These are phyloP conservation scores for Tautogolabrus adspersus DNA, from an alignment of 2,113 vertebrate species.

Conservation along the genomic window DNA sequence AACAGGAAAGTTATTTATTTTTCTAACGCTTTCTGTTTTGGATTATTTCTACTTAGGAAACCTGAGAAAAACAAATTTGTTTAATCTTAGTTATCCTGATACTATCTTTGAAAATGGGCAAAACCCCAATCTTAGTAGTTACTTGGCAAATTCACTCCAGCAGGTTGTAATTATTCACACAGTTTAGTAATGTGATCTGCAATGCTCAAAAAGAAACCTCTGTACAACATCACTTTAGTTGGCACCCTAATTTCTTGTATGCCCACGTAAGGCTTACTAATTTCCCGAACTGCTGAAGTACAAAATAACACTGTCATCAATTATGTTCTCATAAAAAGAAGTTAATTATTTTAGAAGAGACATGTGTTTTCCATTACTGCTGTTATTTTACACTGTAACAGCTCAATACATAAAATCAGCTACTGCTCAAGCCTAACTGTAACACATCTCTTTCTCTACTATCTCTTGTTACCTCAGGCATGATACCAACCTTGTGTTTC, in stretches of 20 bases:
- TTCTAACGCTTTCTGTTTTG: background rate
- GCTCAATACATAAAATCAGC: conserved; percentile 3
- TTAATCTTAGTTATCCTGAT: too few species aligned
- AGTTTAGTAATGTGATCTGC: conserved; percentile 10
- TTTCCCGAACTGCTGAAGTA: conserved; percentile 42
- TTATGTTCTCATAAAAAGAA: conserved; percentile 39
- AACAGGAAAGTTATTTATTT: background rate
- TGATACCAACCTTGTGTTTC: conserved; percentile 90
- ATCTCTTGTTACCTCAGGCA: background rate
- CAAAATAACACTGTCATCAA: conserved; percentile 27
- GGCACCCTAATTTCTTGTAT: conserved; percentile 5
- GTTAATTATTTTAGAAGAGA: conserved; percentile 4
- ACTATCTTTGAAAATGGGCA: background rate
- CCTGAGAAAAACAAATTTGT: too few species aligned
- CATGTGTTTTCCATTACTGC: background rate
- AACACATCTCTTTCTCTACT: background rate
- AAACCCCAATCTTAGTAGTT: background rate
- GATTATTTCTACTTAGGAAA: background rate
- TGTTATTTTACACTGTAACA: background rate
- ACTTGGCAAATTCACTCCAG: background rate
- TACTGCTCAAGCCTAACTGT: background rate
- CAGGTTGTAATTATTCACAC: conserved; percentile 7
- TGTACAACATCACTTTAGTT: conserved; percentile 4
- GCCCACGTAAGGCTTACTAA: conserved; percentile 12
- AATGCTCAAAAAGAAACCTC: background rate